phyloP scores from a whole-genome alignment of 2,797 vertebrate genomes.

The Mus minutoides region DNA sequence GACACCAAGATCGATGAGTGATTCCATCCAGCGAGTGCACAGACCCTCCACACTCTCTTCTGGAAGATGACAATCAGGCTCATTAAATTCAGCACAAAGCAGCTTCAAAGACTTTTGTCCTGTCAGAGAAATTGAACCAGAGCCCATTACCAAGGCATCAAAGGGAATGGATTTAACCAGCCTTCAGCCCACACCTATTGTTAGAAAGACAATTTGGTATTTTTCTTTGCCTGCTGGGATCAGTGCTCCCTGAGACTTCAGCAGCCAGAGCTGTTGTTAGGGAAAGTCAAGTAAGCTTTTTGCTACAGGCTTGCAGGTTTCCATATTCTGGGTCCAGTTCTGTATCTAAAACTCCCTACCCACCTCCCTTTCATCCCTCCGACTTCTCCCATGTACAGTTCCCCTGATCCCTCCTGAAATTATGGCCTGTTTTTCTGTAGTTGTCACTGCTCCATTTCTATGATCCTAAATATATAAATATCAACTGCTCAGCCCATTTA shows the following conservation, averaged over 20 bases:
- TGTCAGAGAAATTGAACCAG: constrained; percentile 79
- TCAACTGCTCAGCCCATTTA: background rate
- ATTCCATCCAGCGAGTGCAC: constrained; percentile 79
- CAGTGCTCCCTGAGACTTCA: constrained; percentile 71
- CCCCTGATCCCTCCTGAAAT: background rate
- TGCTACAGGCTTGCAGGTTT: background rate
- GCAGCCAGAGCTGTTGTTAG: background rate
- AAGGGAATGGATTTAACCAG: constrained; percentile 81
- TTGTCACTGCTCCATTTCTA: background rate
- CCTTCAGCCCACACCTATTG: constrained; percentile 73
- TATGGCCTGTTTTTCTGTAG: background rate
- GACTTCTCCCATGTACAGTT: background rate
- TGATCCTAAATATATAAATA: background rate
- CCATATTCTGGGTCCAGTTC: no score
- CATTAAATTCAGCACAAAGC: constrained; percentile 83
- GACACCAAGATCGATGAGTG: constrained; percentile 83
- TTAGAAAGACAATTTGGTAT: constrained; percentile 83
- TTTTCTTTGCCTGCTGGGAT: constrained; percentile 71
- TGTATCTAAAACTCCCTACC: background rate
- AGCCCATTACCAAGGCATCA: constrained; percentile 79
- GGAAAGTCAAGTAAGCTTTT: background rate
- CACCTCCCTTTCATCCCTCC: background rate
- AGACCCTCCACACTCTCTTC: constrained; percentile 77
- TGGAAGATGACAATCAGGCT: constrained; percentile 84
- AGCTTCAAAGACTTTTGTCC: constrained; percentile 80